phyloP scores from a whole-genome alignment of 2,888 invertebrate genomes.

The Keiferia lycopersicella region DNA sequence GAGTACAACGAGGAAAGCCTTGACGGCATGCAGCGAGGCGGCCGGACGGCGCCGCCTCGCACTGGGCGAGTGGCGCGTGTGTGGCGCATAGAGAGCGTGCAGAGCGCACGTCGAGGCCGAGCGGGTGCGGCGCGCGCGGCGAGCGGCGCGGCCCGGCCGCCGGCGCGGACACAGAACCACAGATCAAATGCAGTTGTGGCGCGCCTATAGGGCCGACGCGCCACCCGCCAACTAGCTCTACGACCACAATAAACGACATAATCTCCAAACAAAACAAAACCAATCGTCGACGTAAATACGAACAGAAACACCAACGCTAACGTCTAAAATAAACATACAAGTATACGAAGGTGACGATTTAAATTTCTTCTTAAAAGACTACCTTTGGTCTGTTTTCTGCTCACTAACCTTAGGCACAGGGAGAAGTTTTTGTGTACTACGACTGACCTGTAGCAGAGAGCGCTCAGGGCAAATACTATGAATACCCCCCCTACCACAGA shows the following conservation, averaged over 20 bases:
- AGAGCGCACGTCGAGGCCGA: slow-evolving; percentile 36
- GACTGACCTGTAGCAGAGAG: slow-evolving; percentile 99
- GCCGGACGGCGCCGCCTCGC: slow-evolving; percentile 58
- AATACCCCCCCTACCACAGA: slow-evolving; percentile 99
- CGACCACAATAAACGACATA: slow-evolving; percentile 78
- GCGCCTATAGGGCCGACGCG: slow-evolving; percentile 65
- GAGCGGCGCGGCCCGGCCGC: slow-evolving; percentile 52
- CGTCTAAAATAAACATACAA: slow-evolving; percentile 80
- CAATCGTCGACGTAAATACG: slow-evolving; percentile 76
- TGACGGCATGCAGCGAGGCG: slow-evolving; percentile 77
- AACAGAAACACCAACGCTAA: slow-evolving; percentile 80
- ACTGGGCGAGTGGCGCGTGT: slow-evolving; percentile 35
- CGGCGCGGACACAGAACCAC: slow-evolving; percentile 77
- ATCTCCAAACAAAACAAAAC: slow-evolving; percentile 66
- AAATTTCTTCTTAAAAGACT: slow-evolving; percentile 82
- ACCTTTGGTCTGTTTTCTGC: slow-evolving; percentile 90
- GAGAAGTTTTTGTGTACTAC: slow-evolving; percentile 99
- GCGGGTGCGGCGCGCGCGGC: slow-evolving; percentile 44
- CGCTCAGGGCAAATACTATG: slow-evolving; percentile 99
- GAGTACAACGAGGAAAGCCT: slow-evolving; percentile 78
- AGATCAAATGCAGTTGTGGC: slow-evolving; percentile 80
- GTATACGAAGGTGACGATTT: slow-evolving; percentile 81
- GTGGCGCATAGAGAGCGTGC: slow-evolving; percentile 35
- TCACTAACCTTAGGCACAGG: slow-evolving; percentile 99
- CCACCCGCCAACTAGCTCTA: slow-evolving; percentile 77